Conservation (phyloP, 2,888 invertebrate species). For the Lepidocyrtoides sp. region DNA sequence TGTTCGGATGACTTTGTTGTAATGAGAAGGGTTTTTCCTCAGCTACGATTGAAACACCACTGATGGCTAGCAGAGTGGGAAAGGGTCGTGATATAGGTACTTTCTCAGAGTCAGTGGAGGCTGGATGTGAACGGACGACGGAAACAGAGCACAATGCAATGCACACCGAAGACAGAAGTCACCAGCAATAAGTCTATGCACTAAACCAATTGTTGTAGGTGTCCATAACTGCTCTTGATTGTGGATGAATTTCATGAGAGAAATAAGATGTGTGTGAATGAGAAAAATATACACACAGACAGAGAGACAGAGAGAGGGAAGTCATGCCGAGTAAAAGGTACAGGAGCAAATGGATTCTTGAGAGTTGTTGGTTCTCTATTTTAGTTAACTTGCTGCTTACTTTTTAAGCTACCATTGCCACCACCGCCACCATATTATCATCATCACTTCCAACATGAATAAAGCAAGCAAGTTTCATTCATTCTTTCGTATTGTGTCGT, state of each 20-base stretch:
- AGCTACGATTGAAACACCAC: constrained; percentile 76
- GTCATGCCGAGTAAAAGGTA: constrained; percentile 65
- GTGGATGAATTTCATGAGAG: constrained; percentile 75
- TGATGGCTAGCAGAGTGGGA: constrained; percentile 72
- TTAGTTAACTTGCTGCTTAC: constrained; percentile 70
- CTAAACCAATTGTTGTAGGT: constrained; percentile 73
- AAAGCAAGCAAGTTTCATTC: constrained; percentile 23
- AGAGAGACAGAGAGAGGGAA: not conserved
- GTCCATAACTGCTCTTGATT: constrained; percentile 78
- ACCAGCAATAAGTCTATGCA: constrained; percentile 71
- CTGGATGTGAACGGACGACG: not conserved
- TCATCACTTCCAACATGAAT: not conserved
- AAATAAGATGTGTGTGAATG: constrained; percentile 58
- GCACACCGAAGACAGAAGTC: constrained; percentile 30
- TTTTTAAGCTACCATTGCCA: constrained; percentile 42
- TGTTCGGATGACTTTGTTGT: constrained; percentile 23
- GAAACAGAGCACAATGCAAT: constrained; percentile 47
- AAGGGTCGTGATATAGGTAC: constrained; percentile 79
- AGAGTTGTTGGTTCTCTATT: constrained; percentile 67
- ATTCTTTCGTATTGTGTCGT: not conserved
- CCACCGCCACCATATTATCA: constrained; percentile 22
- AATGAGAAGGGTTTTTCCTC: constrained; percentile 75
- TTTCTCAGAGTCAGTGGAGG: constrained; percentile 33
- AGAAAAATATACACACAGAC: constrained; percentile 23
- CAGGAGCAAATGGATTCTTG: constrained; percentile 75